Percentiles rank a stretch among this genome's conserved stretches.
Conservation (phyloP, 2,888 invertebrate genomes). For the Frankliniella fusca region DNA sequence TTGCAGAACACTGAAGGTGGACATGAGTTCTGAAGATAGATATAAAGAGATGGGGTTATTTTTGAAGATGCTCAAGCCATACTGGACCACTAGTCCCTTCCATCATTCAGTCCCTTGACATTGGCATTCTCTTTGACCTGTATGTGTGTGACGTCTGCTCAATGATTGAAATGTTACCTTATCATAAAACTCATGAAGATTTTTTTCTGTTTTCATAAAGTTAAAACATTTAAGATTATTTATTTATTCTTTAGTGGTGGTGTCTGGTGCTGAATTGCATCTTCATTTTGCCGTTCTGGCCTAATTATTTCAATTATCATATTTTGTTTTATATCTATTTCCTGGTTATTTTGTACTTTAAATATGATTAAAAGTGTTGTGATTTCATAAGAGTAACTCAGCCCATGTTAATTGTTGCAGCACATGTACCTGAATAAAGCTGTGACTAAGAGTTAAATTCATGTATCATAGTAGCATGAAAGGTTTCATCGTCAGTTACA, state of each 20-base stretch:
- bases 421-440: conserved; percentile 26
- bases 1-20: not conserved
- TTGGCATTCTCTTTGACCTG: conserved; percentile 16
- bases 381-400: conserved; percentile 25
- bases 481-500: conserved; percentile 14
- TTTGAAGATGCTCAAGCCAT: conserved; percentile 24
- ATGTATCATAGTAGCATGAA: conserved; percentile 25
- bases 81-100: conserved; percentile 22
- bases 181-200: conserved; percentile 18
- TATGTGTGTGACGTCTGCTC: conserved; percentile 16
- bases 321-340: conserved; percentile 21
- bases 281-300: conserved; percentile 24
- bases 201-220: conserved; percentile 15
- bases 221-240: conserved; percentile 22
- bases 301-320: conserved; percentile 24
- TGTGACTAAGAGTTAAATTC: conserved; percentile 26
- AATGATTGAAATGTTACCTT: conserved; percentile 23
- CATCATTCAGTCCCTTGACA: conserved; percentile 16
- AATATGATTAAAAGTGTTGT: conserved; percentile 23
- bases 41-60: not conserved
- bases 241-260: conserved; percentile 26
- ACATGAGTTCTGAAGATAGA: not conserved
- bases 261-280: conserved; percentile 26
- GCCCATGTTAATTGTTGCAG: conserved; percentile 22
- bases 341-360: conserved; percentile 26